Evolutionary conservation across 2,113 vertebrate species (phyloP).

Genomic region (Neoarius graeffei): DNA sequence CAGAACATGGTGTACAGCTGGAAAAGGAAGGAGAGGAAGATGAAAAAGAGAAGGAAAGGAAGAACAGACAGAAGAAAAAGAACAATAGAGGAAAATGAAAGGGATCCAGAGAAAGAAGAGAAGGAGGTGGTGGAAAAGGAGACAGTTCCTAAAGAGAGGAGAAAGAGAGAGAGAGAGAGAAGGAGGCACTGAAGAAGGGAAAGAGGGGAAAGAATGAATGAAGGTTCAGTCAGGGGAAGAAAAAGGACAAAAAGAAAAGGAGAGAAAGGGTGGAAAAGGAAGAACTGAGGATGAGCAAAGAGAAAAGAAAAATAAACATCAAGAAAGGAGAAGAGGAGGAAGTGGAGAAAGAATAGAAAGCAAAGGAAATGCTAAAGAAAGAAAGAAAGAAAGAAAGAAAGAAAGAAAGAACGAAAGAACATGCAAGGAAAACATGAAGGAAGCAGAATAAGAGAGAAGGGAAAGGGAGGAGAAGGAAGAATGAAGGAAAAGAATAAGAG

Average conservation of each 20-base stretch:
- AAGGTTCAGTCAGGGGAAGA: neutral
- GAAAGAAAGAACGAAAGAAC: neutral
- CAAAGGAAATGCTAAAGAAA: neutral
- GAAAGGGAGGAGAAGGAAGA: neutral
- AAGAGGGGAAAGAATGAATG: neutral
- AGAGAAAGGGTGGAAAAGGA: neutral
- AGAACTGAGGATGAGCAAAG: no score
- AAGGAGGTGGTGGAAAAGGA: neutral
- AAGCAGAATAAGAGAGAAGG: neutral
- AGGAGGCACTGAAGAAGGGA: neutral
- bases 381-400: neutral
- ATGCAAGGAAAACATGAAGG: neutral
- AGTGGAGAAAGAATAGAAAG: neutral
- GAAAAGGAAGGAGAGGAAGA: neutral
- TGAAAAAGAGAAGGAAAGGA: neutral
- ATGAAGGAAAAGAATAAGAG: no score
- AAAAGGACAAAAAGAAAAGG: neutral
- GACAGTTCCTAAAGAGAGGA: neutral
- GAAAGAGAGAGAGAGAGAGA: neutral
- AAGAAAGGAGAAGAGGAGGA: neutral
- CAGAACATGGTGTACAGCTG: neutral
- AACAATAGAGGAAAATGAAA: neutral
- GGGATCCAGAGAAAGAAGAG: neutral
- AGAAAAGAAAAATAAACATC: neutral
- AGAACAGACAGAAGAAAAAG: neutral